Conservation (phyloP, 2,797 vertebrate genomes). For the Cephalopachus bancanus region DNA sequence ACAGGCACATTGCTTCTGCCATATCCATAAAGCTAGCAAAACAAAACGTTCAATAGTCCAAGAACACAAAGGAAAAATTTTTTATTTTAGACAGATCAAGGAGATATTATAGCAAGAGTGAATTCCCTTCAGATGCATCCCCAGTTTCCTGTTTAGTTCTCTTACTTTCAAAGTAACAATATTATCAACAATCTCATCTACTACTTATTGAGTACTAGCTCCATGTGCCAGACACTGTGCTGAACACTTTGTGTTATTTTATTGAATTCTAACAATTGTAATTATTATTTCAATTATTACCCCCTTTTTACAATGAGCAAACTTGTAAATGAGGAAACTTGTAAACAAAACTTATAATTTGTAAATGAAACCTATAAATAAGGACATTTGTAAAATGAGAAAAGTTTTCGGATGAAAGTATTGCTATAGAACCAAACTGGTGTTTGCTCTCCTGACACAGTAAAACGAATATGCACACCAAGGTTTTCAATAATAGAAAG, state of each 20-base stretch:
- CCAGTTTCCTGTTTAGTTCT: background rate
- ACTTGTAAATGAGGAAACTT: constrained; percentile 27
- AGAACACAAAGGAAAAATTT: background rate
- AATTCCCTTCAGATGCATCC: background rate
- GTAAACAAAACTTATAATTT: background rate
- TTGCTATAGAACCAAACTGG: no score
- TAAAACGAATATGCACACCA: no score
- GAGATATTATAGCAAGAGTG: background rate
- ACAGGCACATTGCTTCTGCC: background rate
- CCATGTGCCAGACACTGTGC: background rate
- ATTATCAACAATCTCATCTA: no score
- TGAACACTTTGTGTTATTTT: background rate
- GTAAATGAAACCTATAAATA: constrained; percentile 9
- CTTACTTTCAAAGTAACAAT: background rate
- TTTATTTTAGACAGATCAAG: background rate
- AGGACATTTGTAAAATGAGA: background rate
- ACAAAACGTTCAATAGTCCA: background rate
- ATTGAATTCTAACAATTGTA: background rate
- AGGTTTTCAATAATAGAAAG: no score
- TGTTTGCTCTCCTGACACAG: no score
- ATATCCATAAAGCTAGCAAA: background rate
- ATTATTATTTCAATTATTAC: background rate
- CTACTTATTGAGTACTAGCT: background rate
- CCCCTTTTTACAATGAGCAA: background rate
- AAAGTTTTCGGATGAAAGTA: background rate